Percentiles rank a stretch among this genome's conserved stretches.
Evolutionary conservation across 2,113 vertebrate genomes (phyloP).

Genomic region (Neoarius graeffei): DNA sequence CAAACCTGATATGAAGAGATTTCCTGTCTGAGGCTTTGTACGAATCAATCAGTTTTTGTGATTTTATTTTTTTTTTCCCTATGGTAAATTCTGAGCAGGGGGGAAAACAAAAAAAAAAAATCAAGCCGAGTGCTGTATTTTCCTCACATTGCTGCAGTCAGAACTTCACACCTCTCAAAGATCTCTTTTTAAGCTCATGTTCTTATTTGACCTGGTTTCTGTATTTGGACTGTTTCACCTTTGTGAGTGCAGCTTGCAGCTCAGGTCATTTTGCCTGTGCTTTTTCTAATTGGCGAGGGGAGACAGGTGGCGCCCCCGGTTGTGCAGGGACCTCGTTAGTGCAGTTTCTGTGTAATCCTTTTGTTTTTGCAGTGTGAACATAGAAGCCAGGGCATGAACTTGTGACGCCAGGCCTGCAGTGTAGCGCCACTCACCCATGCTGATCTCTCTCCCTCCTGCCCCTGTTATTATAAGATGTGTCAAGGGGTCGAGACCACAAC

Average conservation of each 20-base stretch:
- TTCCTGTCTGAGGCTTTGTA: not conserved
- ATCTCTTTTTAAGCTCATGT: not conserved
- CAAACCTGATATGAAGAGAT: not conserved
- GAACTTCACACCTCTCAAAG: not conserved
- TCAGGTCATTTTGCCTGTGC: constrained; percentile 62
- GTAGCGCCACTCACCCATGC: constrained; percentile 48
- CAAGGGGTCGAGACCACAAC: constrained; percentile 27
- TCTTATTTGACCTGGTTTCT: constrained; percentile 3
- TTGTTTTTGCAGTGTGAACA: constrained; percentile 84
- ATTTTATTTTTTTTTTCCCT: not conserved
- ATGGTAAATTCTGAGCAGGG: not conserved
- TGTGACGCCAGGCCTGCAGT: constrained; percentile 60
- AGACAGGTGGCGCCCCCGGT: constrained; percentile 81
- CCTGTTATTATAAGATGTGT: constrained; percentile 50
- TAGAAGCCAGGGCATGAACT: constrained; percentile 79
- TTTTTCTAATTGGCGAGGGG: constrained; percentile 81
- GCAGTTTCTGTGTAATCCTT: constrained; percentile 71
- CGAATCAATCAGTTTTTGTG: not conserved
- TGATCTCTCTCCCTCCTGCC: constrained; percentile 33
- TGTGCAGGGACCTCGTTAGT: constrained; percentile 85
- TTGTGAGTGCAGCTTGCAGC: constrained; percentile 75
- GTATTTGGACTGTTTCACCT: constrained; percentile 51
- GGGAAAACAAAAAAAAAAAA: not conserved
- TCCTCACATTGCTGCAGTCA: not conserved
- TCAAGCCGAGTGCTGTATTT: not conserved